Evolutionary conservation across 2,888 invertebrate genomes (phyloP).

Genomic region (Tinea pellionella): DNA sequence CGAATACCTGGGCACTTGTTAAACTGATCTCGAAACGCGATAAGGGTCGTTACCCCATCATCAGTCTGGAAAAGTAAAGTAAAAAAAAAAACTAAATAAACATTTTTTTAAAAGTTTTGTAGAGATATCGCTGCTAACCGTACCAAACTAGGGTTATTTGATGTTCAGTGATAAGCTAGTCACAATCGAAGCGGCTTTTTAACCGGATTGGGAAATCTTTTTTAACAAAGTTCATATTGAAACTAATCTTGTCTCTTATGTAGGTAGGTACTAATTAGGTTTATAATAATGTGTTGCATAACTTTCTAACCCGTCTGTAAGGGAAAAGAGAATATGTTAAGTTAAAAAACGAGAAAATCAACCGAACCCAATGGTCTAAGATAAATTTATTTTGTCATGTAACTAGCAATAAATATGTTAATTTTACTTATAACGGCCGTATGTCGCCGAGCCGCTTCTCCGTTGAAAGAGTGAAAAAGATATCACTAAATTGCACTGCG

Average conservation of each 20-base stretch:
- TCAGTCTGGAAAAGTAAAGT: no score
- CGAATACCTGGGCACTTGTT: no score
- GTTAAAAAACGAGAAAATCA: slow-evolving; percentile 35
- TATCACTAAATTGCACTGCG: slow-evolving; percentile 68
- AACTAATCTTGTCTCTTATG: not conserved
- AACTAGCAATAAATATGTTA: slow-evolving; percentile 68
- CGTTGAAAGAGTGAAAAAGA: slow-evolving; percentile 66
- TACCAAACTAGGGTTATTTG: not conserved
- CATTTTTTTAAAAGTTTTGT: no score
- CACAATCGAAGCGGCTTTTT: not conserved
- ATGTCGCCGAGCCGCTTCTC: slow-evolving; percentile 57
- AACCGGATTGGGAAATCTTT: not conserved
- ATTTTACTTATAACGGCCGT: slow-evolving; percentile 65
- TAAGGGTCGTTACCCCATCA: no score
- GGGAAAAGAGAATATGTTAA: slow-evolving; percentile 36
- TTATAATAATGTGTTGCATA: not conserved
- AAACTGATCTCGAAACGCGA: no score
- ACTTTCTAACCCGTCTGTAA: not conserved
- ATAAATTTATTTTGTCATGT: slow-evolving; percentile 62
- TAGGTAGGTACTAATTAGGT: not conserved
- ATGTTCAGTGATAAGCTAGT: not conserved
- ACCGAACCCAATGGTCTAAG: slow-evolving; percentile 48
- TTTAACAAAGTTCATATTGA: not conserved
- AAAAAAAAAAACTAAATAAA: no score
- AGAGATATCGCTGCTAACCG: no score